Conservation (phyloP, 2,888 invertebrate genomes). For the Tinea trinotella region DNA sequence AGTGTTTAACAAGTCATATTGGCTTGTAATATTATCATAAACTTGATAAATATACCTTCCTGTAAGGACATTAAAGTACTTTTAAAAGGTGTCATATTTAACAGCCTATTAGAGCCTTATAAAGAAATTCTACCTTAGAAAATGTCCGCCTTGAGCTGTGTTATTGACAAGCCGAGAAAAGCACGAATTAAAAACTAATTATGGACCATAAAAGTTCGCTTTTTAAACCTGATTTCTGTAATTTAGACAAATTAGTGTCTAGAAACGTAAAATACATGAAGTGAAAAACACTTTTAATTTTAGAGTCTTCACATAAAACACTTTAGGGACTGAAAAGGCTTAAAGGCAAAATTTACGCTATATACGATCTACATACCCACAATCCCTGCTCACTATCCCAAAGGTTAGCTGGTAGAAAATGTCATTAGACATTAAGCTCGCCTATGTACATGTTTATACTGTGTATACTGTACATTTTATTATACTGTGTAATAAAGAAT, state of each 20-base stretch:
- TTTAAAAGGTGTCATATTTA: conserved; percentile 16
- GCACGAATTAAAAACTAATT: conserved; percentile 5
- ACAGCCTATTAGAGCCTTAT: conserved; percentile 19
- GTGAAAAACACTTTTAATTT: too few species aligned
- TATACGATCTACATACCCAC: too few species aligned
- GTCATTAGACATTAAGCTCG: too few species aligned
- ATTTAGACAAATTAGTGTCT: conserved; percentile 4
- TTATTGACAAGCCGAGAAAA: conserved; percentile 2
- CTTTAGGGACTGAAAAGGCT: too few species aligned
- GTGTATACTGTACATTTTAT: too few species aligned
- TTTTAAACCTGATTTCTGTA: conserved; percentile 10
- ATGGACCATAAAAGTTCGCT: conserved; percentile 6
- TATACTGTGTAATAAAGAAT: too few species aligned
- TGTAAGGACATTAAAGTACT: conserved; percentile 17
- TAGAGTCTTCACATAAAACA: too few species aligned
- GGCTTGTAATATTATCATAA: neutral
- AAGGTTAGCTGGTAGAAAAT: too few species aligned
- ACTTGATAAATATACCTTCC: conserved; percentile 16
- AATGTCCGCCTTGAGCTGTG: conserved; percentile 5
- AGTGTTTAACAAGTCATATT: neutral
- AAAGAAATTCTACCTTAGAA: conserved; percentile 14
- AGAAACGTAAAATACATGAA: neutral
- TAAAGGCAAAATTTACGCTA: too few species aligned
- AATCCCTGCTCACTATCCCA: too few species aligned
- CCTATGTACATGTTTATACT: too few species aligned